These are phyloP conservation scores for Troides helena DNA, from an alignment of 2,888 invertebrate species.

Conservation along the genomic window DNA sequence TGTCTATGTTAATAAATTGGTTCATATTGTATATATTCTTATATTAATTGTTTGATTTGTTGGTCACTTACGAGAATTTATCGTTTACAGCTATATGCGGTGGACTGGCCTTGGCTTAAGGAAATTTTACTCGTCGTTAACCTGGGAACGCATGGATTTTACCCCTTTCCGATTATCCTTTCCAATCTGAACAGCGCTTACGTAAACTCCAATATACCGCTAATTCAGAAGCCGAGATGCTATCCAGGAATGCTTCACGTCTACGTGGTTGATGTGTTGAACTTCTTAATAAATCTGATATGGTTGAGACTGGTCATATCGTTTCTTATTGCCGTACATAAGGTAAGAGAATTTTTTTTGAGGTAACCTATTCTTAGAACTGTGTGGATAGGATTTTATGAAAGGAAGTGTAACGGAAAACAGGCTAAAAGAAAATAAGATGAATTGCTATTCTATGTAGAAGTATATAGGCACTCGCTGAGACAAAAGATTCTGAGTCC, in stretches of 20 bases:
- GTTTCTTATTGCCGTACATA: conserved; percentile 53
- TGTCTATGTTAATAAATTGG: no score
- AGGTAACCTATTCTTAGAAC: background rate
- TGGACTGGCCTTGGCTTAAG: conserved; percentile 51
- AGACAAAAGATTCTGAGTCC: no score
- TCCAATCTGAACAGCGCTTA: conserved; percentile 46
- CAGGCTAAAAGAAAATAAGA: no score
- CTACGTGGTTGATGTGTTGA: conserved; percentile 52
- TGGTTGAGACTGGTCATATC: conserved; percentile 59
- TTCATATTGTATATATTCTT: no score
- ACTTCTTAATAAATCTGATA: conserved; percentile 57
- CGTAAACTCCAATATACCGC: conserved; percentile 39
- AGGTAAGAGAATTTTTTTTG: conserved; percentile 42
- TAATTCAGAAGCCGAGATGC: conserved; percentile 45
- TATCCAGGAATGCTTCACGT: conserved; percentile 65
- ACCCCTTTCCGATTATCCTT: conserved; percentile 56
- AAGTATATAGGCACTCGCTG: no score
- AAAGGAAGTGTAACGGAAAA: no score
- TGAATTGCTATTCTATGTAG: no score
- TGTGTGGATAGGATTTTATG: no score
- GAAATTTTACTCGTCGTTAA: conserved; percentile 55
- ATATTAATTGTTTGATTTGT: no score
- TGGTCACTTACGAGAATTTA: background rate
- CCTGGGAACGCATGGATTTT: conserved; percentile 67
- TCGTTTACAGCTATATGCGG: conserved; percentile 44